phyloP scores from a whole-genome alignment of 2,888 invertebrate species.

The Cephonodes hylas region DNA sequence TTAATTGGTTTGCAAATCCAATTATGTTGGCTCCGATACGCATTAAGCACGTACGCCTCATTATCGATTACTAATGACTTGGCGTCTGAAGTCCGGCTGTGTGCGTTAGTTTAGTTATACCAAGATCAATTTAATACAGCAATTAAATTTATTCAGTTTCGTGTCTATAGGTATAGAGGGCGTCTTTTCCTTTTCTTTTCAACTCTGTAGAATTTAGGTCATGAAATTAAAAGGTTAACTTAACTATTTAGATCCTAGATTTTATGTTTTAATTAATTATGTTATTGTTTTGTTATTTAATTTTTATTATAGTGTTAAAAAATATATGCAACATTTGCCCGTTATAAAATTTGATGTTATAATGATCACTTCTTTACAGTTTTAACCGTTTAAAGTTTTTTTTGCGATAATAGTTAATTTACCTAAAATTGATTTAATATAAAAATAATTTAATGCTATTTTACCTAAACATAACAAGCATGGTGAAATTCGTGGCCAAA shows the following conservation, averaged over 20 bases:
- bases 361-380: too few relatives aligned
- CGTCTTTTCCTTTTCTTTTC: too few relatives aligned
- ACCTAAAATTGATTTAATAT: neutral
- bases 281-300: too few relatives aligned
- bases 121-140: neutral
- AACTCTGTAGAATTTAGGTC: too few relatives aligned
- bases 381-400: too few relatives aligned
- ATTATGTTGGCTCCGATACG: conserved; percentile 66
- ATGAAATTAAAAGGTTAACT: too few relatives aligned
- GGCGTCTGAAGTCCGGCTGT: conserved; percentile 3
- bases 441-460: neutral
- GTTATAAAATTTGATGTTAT: too few relatives aligned
- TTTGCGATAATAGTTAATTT: neutral
- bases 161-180: neutral
- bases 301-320: too few relatives aligned
- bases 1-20: conserved; percentile 79
- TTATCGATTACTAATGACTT: conserved; percentile 70
- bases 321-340: too few relatives aligned
- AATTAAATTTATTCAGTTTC: neutral
- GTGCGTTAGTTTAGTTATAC: conserved; percentile 2
- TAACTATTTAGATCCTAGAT: too few relatives aligned
- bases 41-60: conserved; percentile 70
- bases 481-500: neutral
- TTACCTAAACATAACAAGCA: neutral
- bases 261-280: too few relatives aligned